Conservation (phyloP, 1,140 invertebrate genomes). For the Bombus pascuorum region DNA sequence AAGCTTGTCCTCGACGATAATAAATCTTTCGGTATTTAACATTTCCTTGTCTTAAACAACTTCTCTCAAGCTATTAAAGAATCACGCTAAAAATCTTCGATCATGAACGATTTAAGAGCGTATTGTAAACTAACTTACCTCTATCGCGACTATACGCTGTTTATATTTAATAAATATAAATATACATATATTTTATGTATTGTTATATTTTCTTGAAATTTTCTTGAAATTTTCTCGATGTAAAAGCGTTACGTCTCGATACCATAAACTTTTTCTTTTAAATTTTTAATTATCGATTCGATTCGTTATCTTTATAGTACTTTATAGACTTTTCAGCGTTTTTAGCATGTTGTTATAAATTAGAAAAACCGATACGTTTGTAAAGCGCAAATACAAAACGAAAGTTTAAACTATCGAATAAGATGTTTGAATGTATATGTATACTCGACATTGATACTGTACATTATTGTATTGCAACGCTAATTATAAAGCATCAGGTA, state of each 20-base stretch:
- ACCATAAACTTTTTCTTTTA: neutral
- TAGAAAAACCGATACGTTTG: too few relatives aligned
- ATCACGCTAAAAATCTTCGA: neutral
- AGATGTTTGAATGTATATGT: too few relatives aligned
- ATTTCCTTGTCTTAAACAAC: neutral
- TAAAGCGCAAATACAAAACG: neutral
- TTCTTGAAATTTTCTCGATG: too few relatives aligned
- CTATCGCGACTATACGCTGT: neutral
- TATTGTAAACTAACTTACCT: neutral
- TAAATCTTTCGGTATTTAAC: neutral
- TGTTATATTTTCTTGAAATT: neutral
- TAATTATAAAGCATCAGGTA: too few relatives aligned
- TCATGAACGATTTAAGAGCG: neutral
- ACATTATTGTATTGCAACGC: too few relatives aligned
- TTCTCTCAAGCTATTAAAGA: neutral
- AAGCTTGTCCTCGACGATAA: neutral
- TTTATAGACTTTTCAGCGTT: too few relatives aligned
- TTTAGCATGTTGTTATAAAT: too few relatives aligned
- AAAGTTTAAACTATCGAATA: too few relatives aligned
- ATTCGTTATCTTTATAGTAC: too few relatives aligned
- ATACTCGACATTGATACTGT: too few relatives aligned
- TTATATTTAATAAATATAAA: neutral
- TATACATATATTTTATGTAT: neutral
- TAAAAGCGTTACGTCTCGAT: neutral
- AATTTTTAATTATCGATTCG: neutral